Evolutionary conservation across 2,888 invertebrate genomes (phyloP).

Genomic region (Tenthredo amoena): DNA sequence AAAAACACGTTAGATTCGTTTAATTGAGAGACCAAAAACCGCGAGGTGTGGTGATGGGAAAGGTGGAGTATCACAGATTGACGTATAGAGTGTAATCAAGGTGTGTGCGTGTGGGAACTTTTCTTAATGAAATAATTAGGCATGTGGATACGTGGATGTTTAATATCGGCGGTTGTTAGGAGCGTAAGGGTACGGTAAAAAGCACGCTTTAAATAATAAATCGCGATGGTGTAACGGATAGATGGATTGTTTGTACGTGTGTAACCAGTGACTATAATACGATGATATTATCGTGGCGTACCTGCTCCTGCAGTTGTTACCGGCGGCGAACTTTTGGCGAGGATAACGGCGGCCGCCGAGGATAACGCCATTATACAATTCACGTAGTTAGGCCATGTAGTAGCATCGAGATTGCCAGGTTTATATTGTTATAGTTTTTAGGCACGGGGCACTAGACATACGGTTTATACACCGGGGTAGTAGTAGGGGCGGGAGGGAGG

Average conservation of each 20-base stretch:
- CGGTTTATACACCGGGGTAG: conserved; percentile 18
- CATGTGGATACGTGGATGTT: background rate
- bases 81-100: background rate
- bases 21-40: too few relatives aligned
- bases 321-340: conserved; percentile 61
- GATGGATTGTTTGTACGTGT: too few relatives aligned
- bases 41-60: too few relatives aligned
- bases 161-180: too few relatives aligned
- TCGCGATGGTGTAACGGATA: too few relatives aligned
- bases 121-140: background rate
- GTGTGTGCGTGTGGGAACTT: background rate
- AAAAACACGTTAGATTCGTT: too few relatives aligned
- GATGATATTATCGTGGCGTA: background rate
- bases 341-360: conserved; percentile 70
- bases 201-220: too few relatives aligned
- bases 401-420: conserved; percentile 63
- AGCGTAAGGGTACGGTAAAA: background rate
- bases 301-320: conserved; percentile 59
- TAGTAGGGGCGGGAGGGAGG: background rate
- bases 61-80: background rate
- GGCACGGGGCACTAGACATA: conserved; percentile 42
- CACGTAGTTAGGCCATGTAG: conserved; percentile 63
- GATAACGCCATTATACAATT: conserved; percentile 75
- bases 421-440: conserved; percentile 23
- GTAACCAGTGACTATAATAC: background rate